phyloP scores from a whole-genome alignment of 2,113 vertebrate species.

The Pimephales promelas region DNA sequence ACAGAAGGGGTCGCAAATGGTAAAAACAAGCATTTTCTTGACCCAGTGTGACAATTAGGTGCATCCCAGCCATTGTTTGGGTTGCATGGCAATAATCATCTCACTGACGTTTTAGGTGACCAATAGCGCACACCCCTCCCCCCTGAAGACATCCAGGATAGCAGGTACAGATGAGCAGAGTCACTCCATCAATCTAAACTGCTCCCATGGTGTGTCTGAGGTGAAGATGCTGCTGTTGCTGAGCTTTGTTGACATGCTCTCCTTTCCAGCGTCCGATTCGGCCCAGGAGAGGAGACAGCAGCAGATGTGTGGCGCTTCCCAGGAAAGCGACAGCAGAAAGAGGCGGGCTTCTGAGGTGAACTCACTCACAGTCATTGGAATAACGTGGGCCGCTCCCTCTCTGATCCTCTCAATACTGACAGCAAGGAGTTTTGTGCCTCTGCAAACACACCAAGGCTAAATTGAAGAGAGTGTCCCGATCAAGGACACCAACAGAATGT shows the following conservation, averaged over 20 bases:
- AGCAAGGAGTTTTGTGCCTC: slow-evolving; percentile 52
- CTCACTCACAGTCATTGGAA: slow-evolving; percentile 51
- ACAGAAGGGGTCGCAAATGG: not conserved
- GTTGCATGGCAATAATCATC: slow-evolving; percentile 5
- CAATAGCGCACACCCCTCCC: not conserved
- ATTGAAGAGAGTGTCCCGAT: slow-evolving; percentile 64
- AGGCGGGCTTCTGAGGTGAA: slow-evolving; percentile 76
- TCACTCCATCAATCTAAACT: slow-evolving; percentile 25
- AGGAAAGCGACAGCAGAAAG: slow-evolving; percentile 73
- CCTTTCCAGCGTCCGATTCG: slow-evolving; percentile 60
- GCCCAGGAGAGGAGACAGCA: slow-evolving; percentile 76
- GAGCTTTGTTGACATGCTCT: slow-evolving; percentile 7
- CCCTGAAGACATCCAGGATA: slow-evolving; percentile 33
- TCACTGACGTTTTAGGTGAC: slow-evolving; percentile 45
- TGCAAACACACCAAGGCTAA: slow-evolving; percentile 67
- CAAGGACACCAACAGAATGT: slow-evolving; percentile 63
- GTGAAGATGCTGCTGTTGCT: slow-evolving; percentile 24
- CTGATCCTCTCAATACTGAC: slow-evolving; percentile 32
- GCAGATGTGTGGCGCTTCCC: slow-evolving; percentile 61
- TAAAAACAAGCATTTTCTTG: not conserved
- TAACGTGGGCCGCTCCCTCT: slow-evolving; percentile 56
- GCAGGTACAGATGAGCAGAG: slow-evolving; percentile 41
- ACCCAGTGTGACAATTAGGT: not conserved
- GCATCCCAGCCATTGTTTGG: not conserved
- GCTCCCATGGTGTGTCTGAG: slow-evolving; percentile 21